A percentile compares a stretch with the other conserved stretches of the same genome.
phyloP scores from a whole-genome alignment of 2,797 vertebrate species.

The Betta splendens region DNA sequence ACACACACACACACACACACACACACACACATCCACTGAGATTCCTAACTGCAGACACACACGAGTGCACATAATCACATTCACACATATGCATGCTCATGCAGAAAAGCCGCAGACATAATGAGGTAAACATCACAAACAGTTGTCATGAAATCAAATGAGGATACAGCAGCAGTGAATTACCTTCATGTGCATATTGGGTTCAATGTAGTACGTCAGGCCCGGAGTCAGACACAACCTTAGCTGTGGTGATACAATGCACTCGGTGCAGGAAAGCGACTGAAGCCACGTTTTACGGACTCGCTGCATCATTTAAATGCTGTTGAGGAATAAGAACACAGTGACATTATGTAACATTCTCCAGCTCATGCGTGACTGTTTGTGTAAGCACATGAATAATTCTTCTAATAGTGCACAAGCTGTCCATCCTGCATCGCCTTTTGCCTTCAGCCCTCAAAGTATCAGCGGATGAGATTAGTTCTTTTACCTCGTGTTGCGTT shows the following conservation, averaged over 20 bases:
- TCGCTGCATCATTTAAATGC: background rate
- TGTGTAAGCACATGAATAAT: background rate
- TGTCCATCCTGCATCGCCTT: background rate
- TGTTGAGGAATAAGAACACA: background rate
- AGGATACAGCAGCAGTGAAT: conserved; percentile 3
- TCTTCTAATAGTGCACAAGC: background rate
- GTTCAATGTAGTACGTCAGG: conserved; percentile 4
- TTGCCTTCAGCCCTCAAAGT: background rate
- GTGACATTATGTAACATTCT: background rate
- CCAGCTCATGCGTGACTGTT: no score
- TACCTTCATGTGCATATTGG: conserved; percentile 7
- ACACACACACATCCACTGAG: conserved; percentile 46
- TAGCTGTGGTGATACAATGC: background rate
- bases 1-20: conserved; percentile 48
- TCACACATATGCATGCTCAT: conserved; percentile 62
- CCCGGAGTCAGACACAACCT: conserved; percentile 14
- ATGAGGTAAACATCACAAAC: conserved; percentile 61
- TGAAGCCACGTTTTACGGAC: no score
- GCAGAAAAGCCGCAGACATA: conserved; percentile 66
- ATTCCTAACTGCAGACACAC: conserved; percentile 62
- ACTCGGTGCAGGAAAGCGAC: background rate
- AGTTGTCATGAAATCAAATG: conserved; percentile 45
- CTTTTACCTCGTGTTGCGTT: conserved; percentile 15
- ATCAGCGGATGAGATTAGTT: background rate
- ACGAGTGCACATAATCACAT: conserved; percentile 54